Evolutionary conservation across 2,797 vertebrate species (phyloP).

Genomic region (Enteromius fasciolatus): DNA sequence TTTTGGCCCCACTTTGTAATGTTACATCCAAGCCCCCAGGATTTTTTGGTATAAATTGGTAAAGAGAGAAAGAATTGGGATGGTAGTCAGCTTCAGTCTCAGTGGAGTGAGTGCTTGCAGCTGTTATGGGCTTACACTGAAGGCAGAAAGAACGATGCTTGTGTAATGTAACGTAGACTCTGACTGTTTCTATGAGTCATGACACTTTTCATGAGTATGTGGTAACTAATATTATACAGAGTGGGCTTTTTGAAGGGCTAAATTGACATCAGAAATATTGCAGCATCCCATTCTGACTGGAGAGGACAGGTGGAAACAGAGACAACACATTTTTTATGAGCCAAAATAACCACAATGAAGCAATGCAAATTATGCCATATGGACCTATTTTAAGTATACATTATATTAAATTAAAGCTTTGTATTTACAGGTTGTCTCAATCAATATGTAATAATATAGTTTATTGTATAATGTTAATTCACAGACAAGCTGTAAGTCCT

Average conservation of each 20-base stretch:
- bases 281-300: not conserved
- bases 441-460: no score
- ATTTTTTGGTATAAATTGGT: constrained; percentile 1
- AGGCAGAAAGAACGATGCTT: not conserved
- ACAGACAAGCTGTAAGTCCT: no score
- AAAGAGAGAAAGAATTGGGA: not conserved
- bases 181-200: not conserved
- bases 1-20: not conserved
- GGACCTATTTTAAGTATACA: not conserved
- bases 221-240: not conserved
- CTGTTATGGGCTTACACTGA: not conserved
- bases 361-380: not conserved
- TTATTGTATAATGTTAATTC: no score
- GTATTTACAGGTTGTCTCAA: no score
- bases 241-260: not conserved
- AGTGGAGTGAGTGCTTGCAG: not conserved
- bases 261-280: not conserved
- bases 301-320: not conserved
- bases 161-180: not conserved
- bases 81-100: constrained; percentile 5
- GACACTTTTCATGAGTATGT: not conserved
- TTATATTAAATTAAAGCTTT: not conserved
- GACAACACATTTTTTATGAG: not conserved
- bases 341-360: not conserved
- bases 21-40: not conserved